These are phyloP conservation scores for Papilio protenor DNA, from an alignment of 2,888 invertebrate genomes.

Conservation along the genomic window DNA sequence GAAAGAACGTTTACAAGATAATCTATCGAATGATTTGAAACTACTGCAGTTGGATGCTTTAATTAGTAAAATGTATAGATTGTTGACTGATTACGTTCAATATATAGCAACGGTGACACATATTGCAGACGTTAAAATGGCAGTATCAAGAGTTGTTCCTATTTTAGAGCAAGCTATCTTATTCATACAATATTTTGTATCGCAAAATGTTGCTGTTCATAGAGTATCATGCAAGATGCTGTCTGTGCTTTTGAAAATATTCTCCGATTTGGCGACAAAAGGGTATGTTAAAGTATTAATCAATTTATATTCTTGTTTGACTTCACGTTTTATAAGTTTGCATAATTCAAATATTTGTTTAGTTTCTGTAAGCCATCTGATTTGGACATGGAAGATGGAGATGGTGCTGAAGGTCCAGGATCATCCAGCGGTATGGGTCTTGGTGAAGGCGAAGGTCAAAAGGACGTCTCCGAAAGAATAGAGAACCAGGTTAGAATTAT, in stretches of 20 bases:
- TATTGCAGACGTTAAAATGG: slow-evolving; percentile 61
- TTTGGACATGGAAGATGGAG: slow-evolving; percentile 90
- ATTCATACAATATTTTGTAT: slow-evolving; percentile 91
- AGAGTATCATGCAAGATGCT: slow-evolving; percentile 92
- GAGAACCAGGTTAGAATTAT: slow-evolving; percentile 81
- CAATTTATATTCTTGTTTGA: background rate
- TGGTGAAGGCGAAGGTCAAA: slow-evolving; percentile 96
- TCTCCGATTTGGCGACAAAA: slow-evolving; percentile 91
- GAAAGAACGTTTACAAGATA: slow-evolving; percentile 86
- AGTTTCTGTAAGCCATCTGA: slow-evolving; percentile 98
- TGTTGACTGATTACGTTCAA: slow-evolving; percentile 74
- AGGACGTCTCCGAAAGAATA: slow-evolving; percentile 97
- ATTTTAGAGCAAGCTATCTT: slow-evolving; percentile 90
- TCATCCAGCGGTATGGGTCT: slow-evolving; percentile 92
- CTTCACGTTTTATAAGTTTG: background rate
- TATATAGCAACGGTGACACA: slow-evolving; percentile 62
- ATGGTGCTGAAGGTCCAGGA: slow-evolving; percentile 85
- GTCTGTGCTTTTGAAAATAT: slow-evolving; percentile 92
- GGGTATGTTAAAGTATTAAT: slow-evolving; percentile 75
- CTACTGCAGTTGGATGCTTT: slow-evolving; percentile 83
- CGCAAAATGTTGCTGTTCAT: slow-evolving; percentile 91
- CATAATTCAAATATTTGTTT: slow-evolving; percentile 20
- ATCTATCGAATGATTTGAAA: slow-evolving; percentile 85
- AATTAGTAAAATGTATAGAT: slow-evolving; percentile 68
- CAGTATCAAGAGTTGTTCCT: slow-evolving; percentile 83